A percentile compares a stretch with the other conserved stretches of the same genome.
Evolutionary conservation across 1,140 invertebrate species (phyloP).

Genomic region (Nephila pilipes): DNA sequence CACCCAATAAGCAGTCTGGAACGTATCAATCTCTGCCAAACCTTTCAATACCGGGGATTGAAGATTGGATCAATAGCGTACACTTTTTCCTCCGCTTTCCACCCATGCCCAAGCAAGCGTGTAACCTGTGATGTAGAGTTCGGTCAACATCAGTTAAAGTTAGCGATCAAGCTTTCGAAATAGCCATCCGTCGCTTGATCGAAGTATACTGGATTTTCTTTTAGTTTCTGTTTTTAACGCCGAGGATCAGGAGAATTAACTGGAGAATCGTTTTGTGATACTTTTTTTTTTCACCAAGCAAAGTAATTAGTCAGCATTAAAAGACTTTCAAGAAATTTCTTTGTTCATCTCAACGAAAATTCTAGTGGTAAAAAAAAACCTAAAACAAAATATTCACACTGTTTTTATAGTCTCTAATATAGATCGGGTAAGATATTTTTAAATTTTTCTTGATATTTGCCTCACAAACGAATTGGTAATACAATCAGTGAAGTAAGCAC

Average conservation of each 20-base stretch:
- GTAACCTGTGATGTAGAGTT: constrained; percentile 34
- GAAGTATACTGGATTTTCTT: constrained; percentile 1
- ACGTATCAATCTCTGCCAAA: constrained; percentile 59
- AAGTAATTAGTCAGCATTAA: constrained; percentile 6
- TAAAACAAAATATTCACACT: not conserved
- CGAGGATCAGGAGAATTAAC: constrained; percentile 9
- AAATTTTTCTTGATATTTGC: too few species aligned
- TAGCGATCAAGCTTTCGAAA: constrained; percentile 16
- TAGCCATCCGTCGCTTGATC: constrained; percentile 19
- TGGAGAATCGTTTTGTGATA: not conserved
- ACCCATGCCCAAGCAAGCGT: constrained; percentile 23
- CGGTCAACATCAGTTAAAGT: constrained; percentile 41
- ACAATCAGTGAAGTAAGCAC: too few species aligned
- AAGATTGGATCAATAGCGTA: constrained; percentile 44
- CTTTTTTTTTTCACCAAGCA: not conserved
- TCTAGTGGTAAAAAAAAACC: not conserved
- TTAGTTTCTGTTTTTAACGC: not conserved
- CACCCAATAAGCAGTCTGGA: constrained; percentile 45
- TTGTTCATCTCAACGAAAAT: not conserved
- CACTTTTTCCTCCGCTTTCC: constrained; percentile 6
- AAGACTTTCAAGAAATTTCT: not conserved
- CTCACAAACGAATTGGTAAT: too few species aligned
- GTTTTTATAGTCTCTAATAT: too few species aligned
- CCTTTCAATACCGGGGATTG: constrained; percentile 48
- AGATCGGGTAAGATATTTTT: too few species aligned